Conservation (phyloP, 2,113 vertebrate species). For the Pseudorhombus dupliciocellatus region DNA sequence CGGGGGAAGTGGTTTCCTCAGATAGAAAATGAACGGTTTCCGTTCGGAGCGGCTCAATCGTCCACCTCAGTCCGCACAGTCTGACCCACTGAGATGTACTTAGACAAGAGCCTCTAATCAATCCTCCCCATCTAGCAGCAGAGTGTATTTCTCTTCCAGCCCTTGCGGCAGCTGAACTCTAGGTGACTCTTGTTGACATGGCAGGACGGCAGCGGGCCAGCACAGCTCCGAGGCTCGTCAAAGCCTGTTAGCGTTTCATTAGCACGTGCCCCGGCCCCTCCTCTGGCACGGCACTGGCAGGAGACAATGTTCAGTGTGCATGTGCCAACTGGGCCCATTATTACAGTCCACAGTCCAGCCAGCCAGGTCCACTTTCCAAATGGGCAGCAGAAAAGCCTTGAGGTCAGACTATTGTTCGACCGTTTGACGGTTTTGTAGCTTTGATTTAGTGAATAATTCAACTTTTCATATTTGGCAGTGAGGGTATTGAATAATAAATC, state of each 20-base stretch:
- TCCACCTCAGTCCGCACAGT: background rate
- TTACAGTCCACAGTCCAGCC: slow-evolving; percentile 42
- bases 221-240: slow-evolving; percentile 45
- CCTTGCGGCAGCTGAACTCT: slow-evolving; percentile 57
- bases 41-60: background rate
- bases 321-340: slow-evolving; percentile 66
- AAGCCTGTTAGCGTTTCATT: slow-evolving; percentile 65
- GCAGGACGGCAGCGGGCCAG: slow-evolving; percentile 55
- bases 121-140: background rate
- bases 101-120: slow-evolving; percentile 7
- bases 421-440: background rate
- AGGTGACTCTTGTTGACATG: slow-evolving; percentile 58
- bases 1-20: slow-evolving; percentile 8
- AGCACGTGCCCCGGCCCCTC: slow-evolving; percentile 48
- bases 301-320: slow-evolving; percentile 40
- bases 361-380: slow-evolving; percentile 25
- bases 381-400: background rate
- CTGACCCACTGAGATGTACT: slow-evolving; percentile 6
- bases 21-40: slow-evolving; percentile 14
- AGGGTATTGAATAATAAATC: background rate
- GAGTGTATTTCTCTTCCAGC: background rate
- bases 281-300: slow-evolving; percentile 48
- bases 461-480: background rate
- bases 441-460: background rate
- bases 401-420: background rate